Evolutionary conservation across 2,888 invertebrate genomes (phyloP).

Genomic region (Ligdia adustata): DNA sequence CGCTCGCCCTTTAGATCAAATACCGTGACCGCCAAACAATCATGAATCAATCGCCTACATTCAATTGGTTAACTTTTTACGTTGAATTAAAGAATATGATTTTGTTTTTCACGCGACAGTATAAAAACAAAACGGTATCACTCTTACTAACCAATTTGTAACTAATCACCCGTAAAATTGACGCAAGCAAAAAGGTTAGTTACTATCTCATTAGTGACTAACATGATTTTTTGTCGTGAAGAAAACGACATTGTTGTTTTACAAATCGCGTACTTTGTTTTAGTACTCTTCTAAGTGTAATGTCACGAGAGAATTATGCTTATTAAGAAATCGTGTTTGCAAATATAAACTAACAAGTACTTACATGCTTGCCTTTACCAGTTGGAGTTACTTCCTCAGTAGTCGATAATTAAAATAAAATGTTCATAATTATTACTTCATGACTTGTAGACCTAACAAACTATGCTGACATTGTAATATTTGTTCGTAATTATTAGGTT

Average conservation of each 20-base stretch:
- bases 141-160: constrained; percentile 54
- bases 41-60: constrained; percentile 6
- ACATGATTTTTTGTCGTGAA: constrained; percentile 47
- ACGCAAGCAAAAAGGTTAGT: constrained; percentile 54
- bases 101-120: constrained; percentile 26
- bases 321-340: constrained; percentile 17
- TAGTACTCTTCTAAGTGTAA: constrained; percentile 15
- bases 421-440: constrained; percentile 23
- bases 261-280: constrained; percentile 11
- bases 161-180: constrained; percentile 74
- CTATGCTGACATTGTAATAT: constrained; percentile 11
- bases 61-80: constrained; percentile 17
- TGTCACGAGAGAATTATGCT: constrained; percentile 33
- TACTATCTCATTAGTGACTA: constrained; percentile 58
- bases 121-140: constrained; percentile 34
- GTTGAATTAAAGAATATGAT: constrained; percentile 21
- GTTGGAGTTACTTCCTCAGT: constrained; percentile 12
- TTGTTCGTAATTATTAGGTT: no score
- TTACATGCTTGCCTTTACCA: not conserved
- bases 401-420: constrained; percentile 29
- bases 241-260: constrained; percentile 14
- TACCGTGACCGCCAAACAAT: no score
- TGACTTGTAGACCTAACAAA: constrained; percentile 8
- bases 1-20: no score
- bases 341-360: constrained; percentile 20